A percentile compares a stretch with the other conserved stretches of the same genome.
Conservation (phyloP, 2,888 invertebrate genomes). For the Operophtera brumata region DNA sequence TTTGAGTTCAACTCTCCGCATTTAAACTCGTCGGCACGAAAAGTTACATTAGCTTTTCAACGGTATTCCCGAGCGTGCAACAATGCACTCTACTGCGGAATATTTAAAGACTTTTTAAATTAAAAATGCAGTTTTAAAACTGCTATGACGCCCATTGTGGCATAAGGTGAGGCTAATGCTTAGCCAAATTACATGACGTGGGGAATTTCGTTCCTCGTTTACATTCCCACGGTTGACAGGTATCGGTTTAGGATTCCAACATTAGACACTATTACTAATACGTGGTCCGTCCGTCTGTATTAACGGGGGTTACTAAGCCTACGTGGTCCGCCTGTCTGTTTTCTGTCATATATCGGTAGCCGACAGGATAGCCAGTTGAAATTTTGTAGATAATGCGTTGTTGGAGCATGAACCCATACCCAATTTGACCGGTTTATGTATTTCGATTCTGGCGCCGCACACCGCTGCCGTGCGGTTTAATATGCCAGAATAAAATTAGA, state of each 20-base stretch:
- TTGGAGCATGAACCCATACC: too few species aligned
- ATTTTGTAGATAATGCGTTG: too few species aligned
- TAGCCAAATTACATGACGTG: conserved; percentile 9
- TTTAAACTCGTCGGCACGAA: background rate
- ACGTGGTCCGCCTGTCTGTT: too few species aligned
- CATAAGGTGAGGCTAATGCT: conserved; percentile 1
- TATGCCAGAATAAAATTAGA: too few species aligned
- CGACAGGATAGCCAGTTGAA: too few species aligned
- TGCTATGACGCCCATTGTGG: background rate
- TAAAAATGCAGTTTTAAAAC: background rate
- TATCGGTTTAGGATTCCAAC: background rate
- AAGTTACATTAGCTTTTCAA: background rate
- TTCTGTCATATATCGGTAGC: too few species aligned
- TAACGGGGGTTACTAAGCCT: too few species aligned
- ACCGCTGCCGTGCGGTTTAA: too few species aligned
- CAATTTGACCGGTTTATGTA: too few species aligned
- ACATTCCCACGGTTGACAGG: conserved; percentile 3
- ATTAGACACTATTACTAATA: too few species aligned
- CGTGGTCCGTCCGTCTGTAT: too few species aligned
- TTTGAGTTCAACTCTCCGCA: background rate
- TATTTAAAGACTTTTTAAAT: conserved; percentile 8
- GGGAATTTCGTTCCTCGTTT: conserved; percentile 15
- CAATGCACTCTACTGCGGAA: conserved; percentile 10
- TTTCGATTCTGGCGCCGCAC: too few species aligned
- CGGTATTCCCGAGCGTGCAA: conserved; percentile 5